Base-by-base conservation (phyloP, 2,797 vertebrate genomes). In the Allobates femoralis region DNA sequence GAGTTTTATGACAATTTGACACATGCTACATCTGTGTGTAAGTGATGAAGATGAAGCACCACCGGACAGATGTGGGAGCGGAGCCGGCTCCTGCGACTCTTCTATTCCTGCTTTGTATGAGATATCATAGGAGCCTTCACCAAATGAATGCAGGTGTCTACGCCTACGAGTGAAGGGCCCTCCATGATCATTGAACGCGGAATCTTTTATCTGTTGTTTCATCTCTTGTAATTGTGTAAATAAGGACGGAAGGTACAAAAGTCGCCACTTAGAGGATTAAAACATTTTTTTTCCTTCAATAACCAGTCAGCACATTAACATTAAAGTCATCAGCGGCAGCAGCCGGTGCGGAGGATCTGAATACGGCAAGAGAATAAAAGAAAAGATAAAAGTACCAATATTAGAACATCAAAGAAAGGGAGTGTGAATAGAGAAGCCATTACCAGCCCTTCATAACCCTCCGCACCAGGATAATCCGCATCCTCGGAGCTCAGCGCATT, bases 351-450 rank as follows among this genome's bases (percentile, higher is more conserved):
- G 64, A 73, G 34, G 79, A 56, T 71, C 51, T 73, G 32, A 73
- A 73, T 73, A 18, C 32, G 2, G 32, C 23, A 71, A 55, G 67
- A 81, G 64, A 71, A 55, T 30, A 14, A 55, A 55, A 67, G 26
- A 67, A 69, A 69, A 81, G 79, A 81, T 81, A 67, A 81, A 81
- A 81, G 79, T 66, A 50, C 3, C 56, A 82, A 69, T 71, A 18
- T 69, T 46, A 32, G n/a, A 71, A 82, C 80, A 82, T 82, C 80
- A 82, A 82, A 82, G 80, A 15, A 11, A n/a, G 14, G n/a, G 28
- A 23, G 7, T 37, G 16, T 73, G 64, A 82, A 82, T 73, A 58
- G 80, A 73, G 66, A 18, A 82, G 21, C 64, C 80, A 73, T 82
- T 82, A 82, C 51, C 34, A 58, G 80, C n/a, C 14, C 80, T 82